Conservation (phyloP, 2,113 vertebrate genomes). For the Cygnus buccinator region DNA sequence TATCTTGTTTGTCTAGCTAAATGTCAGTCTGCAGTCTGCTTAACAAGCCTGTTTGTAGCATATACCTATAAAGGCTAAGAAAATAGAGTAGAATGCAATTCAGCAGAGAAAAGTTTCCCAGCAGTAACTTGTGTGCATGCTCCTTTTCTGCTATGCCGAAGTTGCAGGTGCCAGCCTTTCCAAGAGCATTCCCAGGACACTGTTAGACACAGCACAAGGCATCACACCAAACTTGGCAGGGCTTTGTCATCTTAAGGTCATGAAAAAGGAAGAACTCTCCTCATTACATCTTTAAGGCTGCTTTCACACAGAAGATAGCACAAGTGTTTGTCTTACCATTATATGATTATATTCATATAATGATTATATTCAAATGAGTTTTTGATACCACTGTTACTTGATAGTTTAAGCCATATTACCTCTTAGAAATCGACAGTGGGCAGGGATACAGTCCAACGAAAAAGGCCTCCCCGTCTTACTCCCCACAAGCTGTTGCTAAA, state of each 20-base stretch:
- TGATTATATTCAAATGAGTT: not conserved
- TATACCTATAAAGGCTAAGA: not conserved
- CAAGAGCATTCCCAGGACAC: not conserved
- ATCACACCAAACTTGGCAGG: not conserved
- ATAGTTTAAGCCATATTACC: fast-evolving
- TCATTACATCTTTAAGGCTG: not conserved
- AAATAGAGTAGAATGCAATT: not conserved
- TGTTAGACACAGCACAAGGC: not conserved
- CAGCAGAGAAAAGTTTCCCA: not conserved
- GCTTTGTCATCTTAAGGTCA: not conserved
- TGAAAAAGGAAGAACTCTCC: not conserved
- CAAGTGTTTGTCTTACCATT: not conserved
- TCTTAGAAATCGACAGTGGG: not conserved
- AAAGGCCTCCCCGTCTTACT: not conserved
- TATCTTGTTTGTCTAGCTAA: not conserved
- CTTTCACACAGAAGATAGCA: not conserved
- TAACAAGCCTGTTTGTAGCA: not conserved
- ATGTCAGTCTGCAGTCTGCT: not conserved
- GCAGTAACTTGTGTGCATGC: not conserved
- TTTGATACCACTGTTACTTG: not conserved
- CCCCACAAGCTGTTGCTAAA: not conserved
- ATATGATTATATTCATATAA: not conserved
- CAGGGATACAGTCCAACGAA: not conserved
- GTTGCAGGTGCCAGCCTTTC: too few species aligned
- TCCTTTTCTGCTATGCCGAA: too few species aligned